Evolutionary conservation across 1,140 invertebrate species (phyloP), one percentile per base, ranked within the genome.

Genomic region (Schlechtendalia chinensis): DNA sequence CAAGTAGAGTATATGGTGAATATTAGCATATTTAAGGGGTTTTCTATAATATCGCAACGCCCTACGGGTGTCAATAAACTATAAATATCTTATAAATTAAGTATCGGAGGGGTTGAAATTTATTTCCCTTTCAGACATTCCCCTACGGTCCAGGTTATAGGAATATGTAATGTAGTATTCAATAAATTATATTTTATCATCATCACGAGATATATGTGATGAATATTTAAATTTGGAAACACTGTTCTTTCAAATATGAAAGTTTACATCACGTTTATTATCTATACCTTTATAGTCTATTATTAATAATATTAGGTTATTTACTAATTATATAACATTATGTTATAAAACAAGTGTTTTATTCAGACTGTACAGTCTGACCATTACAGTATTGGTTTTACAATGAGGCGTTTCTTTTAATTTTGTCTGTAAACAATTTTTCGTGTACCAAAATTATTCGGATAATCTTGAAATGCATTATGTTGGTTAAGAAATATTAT

Each of bases 31-130:
- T 69, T 69, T 69, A 16, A 47, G 16, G 39, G 39, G 65, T 69
- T 69, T 47, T 69, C 12, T 69, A 69, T 69, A 67, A 67, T 67
- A n/a, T 69, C 19, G 32, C 39, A 22, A 69, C 65, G 65, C n/a
- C 65, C n/a, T 69, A 24, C 22, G 65, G 65, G n/a, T 24, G 32
- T 39, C 12, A 24, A 24, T 67, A 67, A 47, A 45, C 39, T 67
- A 67, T 67, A 47, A 63, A 63, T 39, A 65, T 32, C 61, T 65
- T 65, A 65, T 39, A n/a, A 69, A 67, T 67, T 22, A 45, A 69
- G 22, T 69, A 69, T 24, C 45, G 65, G n/a, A 69, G n/a, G 65
- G 65, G 65, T 69, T 47, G 65, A 69, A 47, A 47, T 69, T 69
- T 69, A 69, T 69, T 69, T 69, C 65, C 22, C 65, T 69, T 47